Evolutionary conservation across 2,888 invertebrate genomes (phyloP).

Genomic region (Ophioninae sp.): DNA sequence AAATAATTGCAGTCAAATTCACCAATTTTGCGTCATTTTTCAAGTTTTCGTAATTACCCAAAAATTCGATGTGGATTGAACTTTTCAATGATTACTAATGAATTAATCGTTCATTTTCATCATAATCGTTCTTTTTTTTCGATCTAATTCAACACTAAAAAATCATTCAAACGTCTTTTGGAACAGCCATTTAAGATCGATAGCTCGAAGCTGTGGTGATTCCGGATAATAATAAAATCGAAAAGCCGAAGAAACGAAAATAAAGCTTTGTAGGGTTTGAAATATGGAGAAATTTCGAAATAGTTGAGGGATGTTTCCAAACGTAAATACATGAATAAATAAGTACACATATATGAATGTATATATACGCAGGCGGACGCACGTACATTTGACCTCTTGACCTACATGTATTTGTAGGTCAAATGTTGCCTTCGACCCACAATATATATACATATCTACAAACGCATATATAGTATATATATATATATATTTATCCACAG

Average conservation of each 20-base stretch:
- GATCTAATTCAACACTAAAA: neutral
- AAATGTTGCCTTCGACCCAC: neutral
- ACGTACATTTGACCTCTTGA: neutral
- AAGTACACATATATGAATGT: neutral
- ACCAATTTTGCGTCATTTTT: too few species aligned
- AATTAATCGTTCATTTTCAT: neutral
- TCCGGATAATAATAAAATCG: neutral
- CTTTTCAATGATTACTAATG: neutral
- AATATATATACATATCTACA: neutral
- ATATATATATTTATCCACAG: too few species aligned
- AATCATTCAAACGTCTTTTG: neutral
- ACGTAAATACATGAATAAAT: neutral
- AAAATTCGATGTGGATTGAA: neutral
- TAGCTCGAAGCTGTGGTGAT: neutral
- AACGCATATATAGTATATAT: neutral
- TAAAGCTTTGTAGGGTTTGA: neutral
- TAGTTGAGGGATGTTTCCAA: neutral
- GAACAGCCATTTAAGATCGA: neutral
- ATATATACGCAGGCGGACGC: neutral
- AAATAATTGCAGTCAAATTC: too few species aligned
- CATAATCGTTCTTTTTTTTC: neutral
- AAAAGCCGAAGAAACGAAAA: neutral
- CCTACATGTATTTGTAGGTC: neutral
- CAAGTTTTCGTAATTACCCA: too few species aligned
- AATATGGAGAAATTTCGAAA: neutral